A percentile compares a stretch with the other conserved stretches of the same genome.
These are phyloP conservation scores for Rhombomys opimus DNA, from an alignment of 2,113 vertebrate species.

Conservation along the genomic window DNA sequence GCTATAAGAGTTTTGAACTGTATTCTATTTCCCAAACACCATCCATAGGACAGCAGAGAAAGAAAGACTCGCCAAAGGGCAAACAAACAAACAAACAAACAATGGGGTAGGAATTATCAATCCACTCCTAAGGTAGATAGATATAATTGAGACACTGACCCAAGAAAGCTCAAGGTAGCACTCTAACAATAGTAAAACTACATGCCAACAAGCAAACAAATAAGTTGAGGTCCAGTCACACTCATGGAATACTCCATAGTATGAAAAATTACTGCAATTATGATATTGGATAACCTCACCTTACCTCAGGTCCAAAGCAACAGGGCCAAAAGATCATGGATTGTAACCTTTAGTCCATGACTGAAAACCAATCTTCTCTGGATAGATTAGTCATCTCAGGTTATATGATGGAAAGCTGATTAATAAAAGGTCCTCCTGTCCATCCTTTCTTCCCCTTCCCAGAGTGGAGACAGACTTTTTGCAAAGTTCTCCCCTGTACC, in stretches of 20 bases:
- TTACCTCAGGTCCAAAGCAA: not conserved
- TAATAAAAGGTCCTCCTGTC: not conserved
- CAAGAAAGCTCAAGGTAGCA: not conserved
- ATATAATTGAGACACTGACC: not conserved
- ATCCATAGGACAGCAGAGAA: not conserved
- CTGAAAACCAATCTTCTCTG: not conserved
- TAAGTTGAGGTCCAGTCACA: not conserved
- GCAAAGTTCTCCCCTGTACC: not conserved
- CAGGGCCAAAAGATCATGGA: not conserved
- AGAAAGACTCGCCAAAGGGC: not conserved
- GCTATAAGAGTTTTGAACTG: not conserved
- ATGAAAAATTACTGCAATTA: not conserved
- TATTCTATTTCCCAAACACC: not conserved
- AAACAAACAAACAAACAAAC: no score
- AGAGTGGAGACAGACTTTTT: not conserved
- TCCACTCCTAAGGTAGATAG: not conserved
- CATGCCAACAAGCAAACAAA: not conserved
- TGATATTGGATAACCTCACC: not conserved
- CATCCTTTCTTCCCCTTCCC: not conserved
- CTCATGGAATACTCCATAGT: not conserved
- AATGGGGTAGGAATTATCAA: not conserved
- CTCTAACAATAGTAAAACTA: not conserved
- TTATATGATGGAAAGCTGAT: not conserved
- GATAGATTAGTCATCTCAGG: not conserved
- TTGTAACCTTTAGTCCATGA: not conserved